Conservation (phyloP, 53 echinoderm and acorn worm genomes). For the Paracentrotus lividus region DNA sequence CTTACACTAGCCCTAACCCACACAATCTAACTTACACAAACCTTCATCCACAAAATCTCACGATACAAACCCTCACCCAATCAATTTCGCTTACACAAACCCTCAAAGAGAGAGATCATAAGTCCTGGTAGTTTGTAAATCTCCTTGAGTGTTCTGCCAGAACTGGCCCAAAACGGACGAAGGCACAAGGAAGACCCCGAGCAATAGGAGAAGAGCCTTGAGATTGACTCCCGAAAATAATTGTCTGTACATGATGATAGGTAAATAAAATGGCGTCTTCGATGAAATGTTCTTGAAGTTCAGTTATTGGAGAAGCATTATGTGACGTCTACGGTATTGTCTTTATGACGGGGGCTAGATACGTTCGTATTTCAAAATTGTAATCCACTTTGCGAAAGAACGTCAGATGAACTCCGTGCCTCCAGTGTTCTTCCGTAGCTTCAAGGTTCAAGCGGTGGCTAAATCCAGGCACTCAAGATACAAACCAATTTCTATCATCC, state of each 20-base stretch:
- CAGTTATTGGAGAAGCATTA: background rate
- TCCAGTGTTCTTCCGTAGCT: background rate
- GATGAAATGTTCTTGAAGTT: background rate
- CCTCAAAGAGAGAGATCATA: too few relatives aligned
- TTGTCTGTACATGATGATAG: slow-evolving; percentile 14
- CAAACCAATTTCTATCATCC: background rate
- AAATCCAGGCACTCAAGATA: slow-evolving; percentile 30
- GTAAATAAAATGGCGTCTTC: background rate
- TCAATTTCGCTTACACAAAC: too few relatives aligned
- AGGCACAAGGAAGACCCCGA: background rate
- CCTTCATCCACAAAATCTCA: too few relatives aligned
- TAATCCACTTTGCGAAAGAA: slow-evolving; percentile 12
- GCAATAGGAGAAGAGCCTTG: background rate
- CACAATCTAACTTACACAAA: too few relatives aligned
- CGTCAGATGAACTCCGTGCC: background rate
- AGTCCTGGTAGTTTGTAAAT: background rate
- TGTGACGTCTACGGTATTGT: background rate
- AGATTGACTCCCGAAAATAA: background rate
- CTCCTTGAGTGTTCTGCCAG: slow-evolving; percentile 12
- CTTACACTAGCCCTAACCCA: too few relatives aligned
- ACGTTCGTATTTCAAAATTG: background rate
- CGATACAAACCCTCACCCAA: too few relatives aligned
- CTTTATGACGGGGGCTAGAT: background rate
- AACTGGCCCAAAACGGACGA: slow-evolving; percentile 30
- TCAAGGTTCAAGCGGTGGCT: slow-evolving; percentile 8